Evolutionary conservation across 1,140 invertebrate species (phyloP).

Genomic region (Branchinecta lindahli): DNA sequence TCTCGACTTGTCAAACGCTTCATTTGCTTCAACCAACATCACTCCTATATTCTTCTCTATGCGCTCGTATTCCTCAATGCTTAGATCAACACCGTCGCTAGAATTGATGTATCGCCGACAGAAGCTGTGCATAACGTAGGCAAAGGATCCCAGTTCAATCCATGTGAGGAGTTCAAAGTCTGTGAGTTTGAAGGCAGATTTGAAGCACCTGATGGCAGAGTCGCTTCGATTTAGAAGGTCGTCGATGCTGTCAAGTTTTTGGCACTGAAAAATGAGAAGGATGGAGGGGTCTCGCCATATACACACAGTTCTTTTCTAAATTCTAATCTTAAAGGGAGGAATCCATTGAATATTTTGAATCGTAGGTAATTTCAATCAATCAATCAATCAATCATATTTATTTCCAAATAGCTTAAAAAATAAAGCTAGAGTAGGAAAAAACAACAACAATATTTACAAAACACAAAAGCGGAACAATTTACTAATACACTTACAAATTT

Average conservation of each 20-base stretch:
- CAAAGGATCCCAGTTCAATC: neutral
- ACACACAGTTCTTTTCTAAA: no score
- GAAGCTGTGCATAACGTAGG: neutral
- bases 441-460: no score
- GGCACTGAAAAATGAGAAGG: neutral
- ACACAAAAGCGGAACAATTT: no score
- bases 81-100: neutral
- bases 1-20: neutral
- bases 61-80: neutral
- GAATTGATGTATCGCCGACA: neutral
- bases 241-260: neutral
- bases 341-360: no score
- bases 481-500: no score
- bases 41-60: neutral
- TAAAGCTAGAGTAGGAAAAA: no score
- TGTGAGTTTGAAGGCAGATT: neutral
- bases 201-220: neutral
- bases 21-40: neutral
- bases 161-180: neutral
- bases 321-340: no score
- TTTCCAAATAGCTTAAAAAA: no score
- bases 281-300: neutral
- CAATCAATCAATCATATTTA: no score
- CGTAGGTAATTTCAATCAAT: no score
- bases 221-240: neutral